Conservation (phyloP, 2,113 vertebrate genomes). For the Oophaga pumilio region DNA sequence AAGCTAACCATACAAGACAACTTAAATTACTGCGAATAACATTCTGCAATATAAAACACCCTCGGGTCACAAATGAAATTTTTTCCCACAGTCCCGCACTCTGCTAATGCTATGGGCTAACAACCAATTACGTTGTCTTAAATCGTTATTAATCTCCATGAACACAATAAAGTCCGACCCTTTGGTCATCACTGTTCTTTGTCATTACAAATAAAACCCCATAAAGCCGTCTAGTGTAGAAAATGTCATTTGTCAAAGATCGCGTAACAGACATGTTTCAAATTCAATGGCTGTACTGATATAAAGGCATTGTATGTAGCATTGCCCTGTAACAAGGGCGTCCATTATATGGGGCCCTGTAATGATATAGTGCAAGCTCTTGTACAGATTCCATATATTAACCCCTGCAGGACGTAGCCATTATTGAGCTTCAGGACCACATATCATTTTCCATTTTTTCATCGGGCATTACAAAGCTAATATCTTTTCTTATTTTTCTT, state of each 20-base stretch:
- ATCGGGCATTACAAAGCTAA: too few relatives aligned
- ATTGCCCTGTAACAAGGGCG: neutral
- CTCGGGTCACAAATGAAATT: neutral
- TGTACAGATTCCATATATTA: neutral
- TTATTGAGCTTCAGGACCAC: neutral
- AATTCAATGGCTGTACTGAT: neutral
- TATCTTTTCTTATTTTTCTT: neutral
- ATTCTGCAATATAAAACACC: constrained; percentile 10
- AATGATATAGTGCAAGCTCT: neutral
- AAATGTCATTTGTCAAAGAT: constrained; percentile 37
- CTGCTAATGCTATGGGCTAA: neutral
- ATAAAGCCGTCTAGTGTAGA: constrained; percentile 4
- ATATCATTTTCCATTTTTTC: neutral
- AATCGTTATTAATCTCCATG: neutral
- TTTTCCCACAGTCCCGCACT: neutral
- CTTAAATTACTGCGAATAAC: neutral
- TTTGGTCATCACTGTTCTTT: constrained; percentile 5
- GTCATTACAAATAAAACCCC: neutral
- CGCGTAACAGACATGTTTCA: neutral
- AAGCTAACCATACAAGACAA: constrained; percentile 1
- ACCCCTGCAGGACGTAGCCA: neutral
- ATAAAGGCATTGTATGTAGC: neutral
- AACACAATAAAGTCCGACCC: constrained; percentile 4
- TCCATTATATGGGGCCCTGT: neutral
- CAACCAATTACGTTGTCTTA: neutral